phyloP scores from a whole-genome alignment of 2,797 vertebrate genomes.

The Taeniopygia guttata region DNA sequence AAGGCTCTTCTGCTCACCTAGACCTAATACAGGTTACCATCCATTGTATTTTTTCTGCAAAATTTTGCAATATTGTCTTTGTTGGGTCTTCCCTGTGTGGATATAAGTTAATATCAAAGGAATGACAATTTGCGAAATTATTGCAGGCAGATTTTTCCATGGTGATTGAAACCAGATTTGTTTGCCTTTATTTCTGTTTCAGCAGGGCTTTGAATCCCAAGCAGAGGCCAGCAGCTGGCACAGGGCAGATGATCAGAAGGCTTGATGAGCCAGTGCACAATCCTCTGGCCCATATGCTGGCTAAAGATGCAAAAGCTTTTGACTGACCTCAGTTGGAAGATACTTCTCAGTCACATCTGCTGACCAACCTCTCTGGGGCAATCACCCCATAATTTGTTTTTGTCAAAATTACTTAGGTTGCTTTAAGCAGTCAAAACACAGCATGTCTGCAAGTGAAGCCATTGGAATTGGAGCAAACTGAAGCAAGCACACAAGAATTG shows the following conservation, averaged over 20 bases:
- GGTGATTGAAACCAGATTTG: background rate
- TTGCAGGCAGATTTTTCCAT: background rate
- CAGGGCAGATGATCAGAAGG: background rate
- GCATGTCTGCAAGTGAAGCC: background rate
- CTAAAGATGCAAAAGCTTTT: background rate
- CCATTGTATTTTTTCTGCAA: background rate
- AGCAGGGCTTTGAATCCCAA: background rate
- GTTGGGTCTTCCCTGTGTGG: background rate
- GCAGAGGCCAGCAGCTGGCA: background rate
- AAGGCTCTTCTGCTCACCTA: background rate
- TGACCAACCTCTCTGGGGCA: background rate
- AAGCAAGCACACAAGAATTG: background rate
- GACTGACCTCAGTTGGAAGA: background rate
- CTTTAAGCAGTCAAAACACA: background rate
- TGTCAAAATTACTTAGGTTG: background rate
- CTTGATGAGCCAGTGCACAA: background rate
- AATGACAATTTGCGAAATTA: background rate
- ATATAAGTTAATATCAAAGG: background rate
- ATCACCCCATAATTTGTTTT: background rate
- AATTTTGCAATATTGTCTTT: background rate
- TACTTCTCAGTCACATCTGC: background rate
- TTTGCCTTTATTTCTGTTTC: background rate
- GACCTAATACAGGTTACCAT: background rate
- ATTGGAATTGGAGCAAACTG: background rate
- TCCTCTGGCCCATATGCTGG: background rate